These are phyloP conservation scores for Willisornis vidua DNA, from an alignment of 2,113 vertebrate species.

Conservation along the genomic window DNA sequence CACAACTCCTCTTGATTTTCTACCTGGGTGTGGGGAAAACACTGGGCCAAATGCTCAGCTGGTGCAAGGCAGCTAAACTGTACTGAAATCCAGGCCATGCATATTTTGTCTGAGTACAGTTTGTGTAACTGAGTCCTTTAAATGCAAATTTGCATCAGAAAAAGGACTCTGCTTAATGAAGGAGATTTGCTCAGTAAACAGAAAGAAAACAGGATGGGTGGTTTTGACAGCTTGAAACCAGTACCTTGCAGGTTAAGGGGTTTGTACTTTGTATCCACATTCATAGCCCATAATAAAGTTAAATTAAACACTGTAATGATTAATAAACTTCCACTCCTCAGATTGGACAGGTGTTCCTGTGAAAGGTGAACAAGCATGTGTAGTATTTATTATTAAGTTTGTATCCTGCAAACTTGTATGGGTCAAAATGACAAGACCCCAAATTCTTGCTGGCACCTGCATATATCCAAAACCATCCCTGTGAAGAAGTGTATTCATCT, in stretches of 20 bases:
- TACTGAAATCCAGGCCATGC: background rate
- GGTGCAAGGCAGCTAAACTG: background rate
- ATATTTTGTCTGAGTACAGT: background rate
- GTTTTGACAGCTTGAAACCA: background rate
- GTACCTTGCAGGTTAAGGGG: background rate
- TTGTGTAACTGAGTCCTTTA: background rate
- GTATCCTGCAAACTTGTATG: background rate
- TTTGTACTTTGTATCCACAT: background rate
- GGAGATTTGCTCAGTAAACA: background rate
- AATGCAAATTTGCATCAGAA: background rate
- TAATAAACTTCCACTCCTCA: background rate
- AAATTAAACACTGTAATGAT: background rate
- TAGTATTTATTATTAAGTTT: background rate
- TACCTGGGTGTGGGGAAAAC: background rate
- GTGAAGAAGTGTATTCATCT: rapidly evolving
- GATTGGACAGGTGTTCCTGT: background rate
- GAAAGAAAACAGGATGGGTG: background rate
- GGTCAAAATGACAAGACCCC: background rate
- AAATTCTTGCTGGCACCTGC: background rate
- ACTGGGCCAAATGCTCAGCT: background rate
- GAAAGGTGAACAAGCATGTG: background rate
- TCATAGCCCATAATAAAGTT: background rate
- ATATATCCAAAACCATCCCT: background rate
- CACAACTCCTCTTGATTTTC: background rate
- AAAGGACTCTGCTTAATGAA: background rate